A percentile compares a stretch with the other conserved stretches of the same genome.
phyloP scores from a whole-genome alignment of 2,113 vertebrate species.

The Lipophrys pholis region DNA sequence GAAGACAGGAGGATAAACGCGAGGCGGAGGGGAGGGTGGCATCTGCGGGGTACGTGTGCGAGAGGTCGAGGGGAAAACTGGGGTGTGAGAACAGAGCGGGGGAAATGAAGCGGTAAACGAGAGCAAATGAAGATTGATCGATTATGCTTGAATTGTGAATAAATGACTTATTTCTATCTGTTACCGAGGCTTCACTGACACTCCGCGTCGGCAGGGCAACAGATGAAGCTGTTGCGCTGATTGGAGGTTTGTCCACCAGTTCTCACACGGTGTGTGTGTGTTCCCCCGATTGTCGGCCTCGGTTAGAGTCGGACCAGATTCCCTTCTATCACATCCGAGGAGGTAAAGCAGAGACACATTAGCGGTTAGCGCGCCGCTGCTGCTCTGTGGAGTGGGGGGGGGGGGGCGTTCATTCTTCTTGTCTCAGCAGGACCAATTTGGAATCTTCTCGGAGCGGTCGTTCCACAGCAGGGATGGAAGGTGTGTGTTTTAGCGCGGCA shows the following conservation, averaged over 20 bases:
- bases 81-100: background rate
- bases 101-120: constrained; percentile 55
- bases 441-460: constrained; percentile 6
- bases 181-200: constrained; percentile 25
- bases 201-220: constrained; percentile 1
- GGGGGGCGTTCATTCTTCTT: constrained; percentile 6
- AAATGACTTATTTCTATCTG: constrained; percentile 36
- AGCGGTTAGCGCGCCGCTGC: constrained; percentile 24
- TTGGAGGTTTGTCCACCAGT: constrained; percentile 48
- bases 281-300: background rate
- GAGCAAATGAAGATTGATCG: constrained; percentile 57
- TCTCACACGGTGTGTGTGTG: constrained; percentile 6
- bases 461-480: background rate
- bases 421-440: constrained; percentile 11
- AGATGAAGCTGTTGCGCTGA: constrained; percentile 39
- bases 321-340: constrained; percentile 15
- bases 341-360: constrained; percentile 5
- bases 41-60: background rate
- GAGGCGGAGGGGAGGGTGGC: background rate
- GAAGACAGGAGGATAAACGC: background rate
- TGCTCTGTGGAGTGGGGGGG: background rate
- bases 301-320: constrained; percentile 33
- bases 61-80: background rate
- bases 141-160: constrained; percentile 35
- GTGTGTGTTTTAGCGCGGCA: constrained; percentile 6